A percentile compares a stretch with the other conserved stretches of the same genome.
These are phyloP conservation scores for Sarcophilus harrisii DNA, from an alignment of 2,797 vertebrate genomes.

Conservation along the genomic window DNA sequence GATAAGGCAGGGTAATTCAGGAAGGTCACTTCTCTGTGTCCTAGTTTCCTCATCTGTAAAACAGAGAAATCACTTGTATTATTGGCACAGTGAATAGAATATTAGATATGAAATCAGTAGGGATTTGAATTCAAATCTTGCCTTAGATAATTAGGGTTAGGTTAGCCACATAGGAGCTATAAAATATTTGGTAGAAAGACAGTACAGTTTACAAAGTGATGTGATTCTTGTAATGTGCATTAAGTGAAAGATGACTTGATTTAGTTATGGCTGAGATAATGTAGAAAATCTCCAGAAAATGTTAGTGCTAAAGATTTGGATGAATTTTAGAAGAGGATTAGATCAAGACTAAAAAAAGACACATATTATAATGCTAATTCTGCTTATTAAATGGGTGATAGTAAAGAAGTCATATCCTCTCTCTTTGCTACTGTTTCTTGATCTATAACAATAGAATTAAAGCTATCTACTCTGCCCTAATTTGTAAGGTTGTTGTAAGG, in stretches of 20 bases:
- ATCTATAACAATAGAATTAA: not conserved
- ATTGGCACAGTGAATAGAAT: too few species aligned
- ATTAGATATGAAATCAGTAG: too few species aligned
- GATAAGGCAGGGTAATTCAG: too few species aligned
- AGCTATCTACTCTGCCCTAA: not conserved
- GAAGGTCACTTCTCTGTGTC: too few species aligned
- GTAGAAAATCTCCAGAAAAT: not conserved
- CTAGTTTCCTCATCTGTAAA: too few species aligned
- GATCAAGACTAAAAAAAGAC: not conserved
- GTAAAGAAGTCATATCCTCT: not conserved
- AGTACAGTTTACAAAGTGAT: not conserved
- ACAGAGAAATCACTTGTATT: too few species aligned
- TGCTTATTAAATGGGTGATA: not conserved
- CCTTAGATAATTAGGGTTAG: too few species aligned
- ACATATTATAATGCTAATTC: not conserved
- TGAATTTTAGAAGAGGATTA: not conserved
- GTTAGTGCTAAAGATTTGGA: not conserved
- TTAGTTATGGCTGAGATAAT: not conserved
- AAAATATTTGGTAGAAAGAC: slow-evolving; percentile 17
- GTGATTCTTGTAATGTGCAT: not conserved
- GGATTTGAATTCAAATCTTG: too few species aligned
- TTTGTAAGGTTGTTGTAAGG: not conserved
- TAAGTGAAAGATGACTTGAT: not conserved
- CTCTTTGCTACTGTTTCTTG: not conserved
- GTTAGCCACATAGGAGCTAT: slow-evolving; percentile 4